Conservation (phyloP, 2,888 invertebrate genomes). For the Cabera pusaria region DNA sequence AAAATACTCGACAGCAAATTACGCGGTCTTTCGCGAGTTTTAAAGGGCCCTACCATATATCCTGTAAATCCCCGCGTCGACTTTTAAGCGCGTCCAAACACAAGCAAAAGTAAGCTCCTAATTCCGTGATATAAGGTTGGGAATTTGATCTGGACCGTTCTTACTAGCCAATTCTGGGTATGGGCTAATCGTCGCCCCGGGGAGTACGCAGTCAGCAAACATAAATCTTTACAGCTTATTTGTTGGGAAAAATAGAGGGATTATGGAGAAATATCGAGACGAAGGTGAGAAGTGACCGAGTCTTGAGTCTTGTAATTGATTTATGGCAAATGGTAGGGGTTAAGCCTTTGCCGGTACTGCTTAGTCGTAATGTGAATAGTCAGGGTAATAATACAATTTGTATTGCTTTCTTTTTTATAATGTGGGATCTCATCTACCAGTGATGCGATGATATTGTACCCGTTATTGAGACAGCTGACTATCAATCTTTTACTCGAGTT, state of each 20-base stretch:
- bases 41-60: slow-evolving; percentile 30
- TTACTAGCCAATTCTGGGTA: slow-evolving; percentile 20
- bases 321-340: slow-evolving; percentile 33
- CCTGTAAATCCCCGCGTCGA: slow-evolving; percentile 27
- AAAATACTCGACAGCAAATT: slow-evolving; percentile 27
- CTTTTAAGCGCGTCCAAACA: slow-evolving; percentile 31
- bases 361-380: slow-evolving; percentile 1
- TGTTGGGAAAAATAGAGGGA: slow-evolving; percentile 48
- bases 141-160: slow-evolving; percentile 42
- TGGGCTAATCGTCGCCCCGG: slow-evolving; percentile 31
- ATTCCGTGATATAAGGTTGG: slow-evolving; percentile 51
- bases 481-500: no score
- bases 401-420: no score
- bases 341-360: slow-evolving; percentile 5
- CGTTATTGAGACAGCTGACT: no score
- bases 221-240: slow-evolving; percentile 55
- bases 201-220: slow-evolving; percentile 36
- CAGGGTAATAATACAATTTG: no score
- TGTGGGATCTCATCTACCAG: no score
- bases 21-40: slow-evolving; percentile 19
- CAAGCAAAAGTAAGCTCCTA: slow-evolving; percentile 38
- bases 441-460: no score
- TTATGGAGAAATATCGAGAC: slow-evolving; percentile 25
- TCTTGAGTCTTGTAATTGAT: slow-evolving; percentile 37
- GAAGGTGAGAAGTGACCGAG: slow-evolving; percentile 27